phyloP scores from a whole-genome alignment of 1,140 invertebrate species.

The Caerostris darwini region DNA sequence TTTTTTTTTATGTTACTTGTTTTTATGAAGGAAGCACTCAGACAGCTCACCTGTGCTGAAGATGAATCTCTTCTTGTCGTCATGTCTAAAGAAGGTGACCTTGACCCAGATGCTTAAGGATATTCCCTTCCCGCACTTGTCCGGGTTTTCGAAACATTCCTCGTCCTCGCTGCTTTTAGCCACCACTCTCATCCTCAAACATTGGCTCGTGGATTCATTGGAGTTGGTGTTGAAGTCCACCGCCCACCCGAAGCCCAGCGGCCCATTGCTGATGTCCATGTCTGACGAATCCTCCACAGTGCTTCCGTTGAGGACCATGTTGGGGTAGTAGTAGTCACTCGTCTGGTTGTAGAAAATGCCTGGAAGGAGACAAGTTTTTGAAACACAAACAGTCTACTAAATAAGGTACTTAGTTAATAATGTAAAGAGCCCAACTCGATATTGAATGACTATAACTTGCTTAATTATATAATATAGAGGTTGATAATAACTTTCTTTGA shows the following conservation, averaged over 20 bases:
- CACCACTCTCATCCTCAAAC: constrained; percentile 37
- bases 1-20: too few relatives aligned
- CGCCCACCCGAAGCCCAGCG: constrained; percentile 67
- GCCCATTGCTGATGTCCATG: constrained; percentile 56
- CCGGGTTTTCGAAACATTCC: constrained; percentile 50
- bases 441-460: too few relatives aligned
- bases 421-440: too few relatives aligned
- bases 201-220: not conserved
- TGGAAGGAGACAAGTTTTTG: not conserved
- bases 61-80: constrained; percentile 14
- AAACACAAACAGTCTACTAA: not conserved
- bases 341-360: constrained; percentile 62
- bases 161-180: not conserved
- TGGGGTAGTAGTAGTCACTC: constrained; percentile 59
- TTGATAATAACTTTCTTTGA: too few relatives aligned
- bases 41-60: constrained; percentile 49
- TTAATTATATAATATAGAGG: too few relatives aligned
- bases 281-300: not conserved
- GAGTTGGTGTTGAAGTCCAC: not conserved
- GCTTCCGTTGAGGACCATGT: constrained; percentile 40
- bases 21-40: not conserved
- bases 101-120: constrained; percentile 69
- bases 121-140: constrained; percentile 26
- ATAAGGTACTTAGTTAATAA: too few relatives aligned
- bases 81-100: constrained; percentile 51